Conservation (phyloP, 2,888 invertebrate species). For the Limnephilus auricula region DNA sequence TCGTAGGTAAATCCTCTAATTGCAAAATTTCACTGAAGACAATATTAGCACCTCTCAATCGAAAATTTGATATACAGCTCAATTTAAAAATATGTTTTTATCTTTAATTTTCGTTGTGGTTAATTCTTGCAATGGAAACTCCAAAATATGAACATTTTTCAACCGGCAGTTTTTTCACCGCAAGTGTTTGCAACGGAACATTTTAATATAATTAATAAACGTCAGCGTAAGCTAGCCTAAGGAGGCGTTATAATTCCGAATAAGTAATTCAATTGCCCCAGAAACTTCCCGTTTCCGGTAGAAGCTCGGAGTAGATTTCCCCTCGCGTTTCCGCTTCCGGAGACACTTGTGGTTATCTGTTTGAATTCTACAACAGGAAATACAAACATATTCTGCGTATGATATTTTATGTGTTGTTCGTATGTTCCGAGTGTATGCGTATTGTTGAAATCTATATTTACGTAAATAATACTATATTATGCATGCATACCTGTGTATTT, state of each 20-base stretch:
- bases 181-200: background rate
- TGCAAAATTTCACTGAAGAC: too few species aligned
- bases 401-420: background rate
- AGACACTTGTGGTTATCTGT: conserved; percentile 28
- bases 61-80: too few species aligned
- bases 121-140: too few species aligned
- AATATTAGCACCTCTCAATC: too few species aligned
- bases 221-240: conserved; percentile 14
- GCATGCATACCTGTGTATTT: too few species aligned
- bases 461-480: background rate
- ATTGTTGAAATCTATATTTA: background rate
- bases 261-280: conserved; percentile 41
- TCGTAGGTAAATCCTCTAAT: too few species aligned
- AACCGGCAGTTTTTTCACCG: background rate
- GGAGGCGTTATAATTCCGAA: conserved; percentile 34
- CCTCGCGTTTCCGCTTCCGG: conserved; percentile 33
- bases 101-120: too few species aligned
- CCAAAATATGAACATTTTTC: too few species aligned
- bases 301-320: conserved; percentile 13
- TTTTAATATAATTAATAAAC: conserved; percentile 3
- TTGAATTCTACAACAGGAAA: background rate
- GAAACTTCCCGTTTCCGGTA: conserved; percentile 35
- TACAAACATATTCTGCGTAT: background rate
- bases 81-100: too few species aligned
- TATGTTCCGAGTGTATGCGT: background rate